Conservation (phyloP, 2,113 vertebrate genomes). For the Machaerirhynchus nigripectus region DNA sequence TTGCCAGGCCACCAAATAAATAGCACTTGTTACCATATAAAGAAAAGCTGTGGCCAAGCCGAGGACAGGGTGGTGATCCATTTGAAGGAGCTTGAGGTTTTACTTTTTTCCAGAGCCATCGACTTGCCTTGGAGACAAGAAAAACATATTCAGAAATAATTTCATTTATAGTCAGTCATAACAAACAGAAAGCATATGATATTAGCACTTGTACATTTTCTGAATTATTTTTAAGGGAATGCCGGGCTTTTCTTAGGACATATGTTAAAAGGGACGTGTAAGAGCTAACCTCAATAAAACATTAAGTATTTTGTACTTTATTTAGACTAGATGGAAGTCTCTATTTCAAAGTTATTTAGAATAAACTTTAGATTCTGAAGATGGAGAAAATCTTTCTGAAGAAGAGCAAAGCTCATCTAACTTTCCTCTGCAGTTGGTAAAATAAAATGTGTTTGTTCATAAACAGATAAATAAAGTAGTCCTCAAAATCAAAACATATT, state of each 20-base stretch:
- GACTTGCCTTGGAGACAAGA: constrained; percentile 83
- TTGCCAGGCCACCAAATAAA: constrained; percentile 88
- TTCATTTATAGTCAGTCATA: not conserved
- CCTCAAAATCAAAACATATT: not conserved
- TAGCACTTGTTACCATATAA: constrained; percentile 90
- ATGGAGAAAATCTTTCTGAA: not conserved
- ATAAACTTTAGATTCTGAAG: not conserved
- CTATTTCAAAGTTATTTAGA: not conserved
- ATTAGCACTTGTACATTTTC: not conserved
- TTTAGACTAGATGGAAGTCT: not conserved
- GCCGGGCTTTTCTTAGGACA: not conserved
- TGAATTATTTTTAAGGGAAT: not conserved
- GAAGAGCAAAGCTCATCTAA: not conserved
- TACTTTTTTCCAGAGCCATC: constrained; percentile 98
- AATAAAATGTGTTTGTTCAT: not conserved
- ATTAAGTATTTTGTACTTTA: not conserved
- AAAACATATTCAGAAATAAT: not conserved
- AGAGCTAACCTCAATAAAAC: not conserved
- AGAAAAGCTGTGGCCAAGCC: constrained; percentile 89
- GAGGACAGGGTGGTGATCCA: constrained; percentile 84
- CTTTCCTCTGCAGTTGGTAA: not conserved
- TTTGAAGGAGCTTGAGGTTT: constrained; percentile 84
- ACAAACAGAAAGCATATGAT: not conserved
- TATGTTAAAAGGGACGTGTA: fast-evolving
- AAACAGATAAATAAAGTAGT: not conserved